Base-by-base conservation (phyloP, 1,140 invertebrate genomes). In the Drosophila aff. region DNA sequence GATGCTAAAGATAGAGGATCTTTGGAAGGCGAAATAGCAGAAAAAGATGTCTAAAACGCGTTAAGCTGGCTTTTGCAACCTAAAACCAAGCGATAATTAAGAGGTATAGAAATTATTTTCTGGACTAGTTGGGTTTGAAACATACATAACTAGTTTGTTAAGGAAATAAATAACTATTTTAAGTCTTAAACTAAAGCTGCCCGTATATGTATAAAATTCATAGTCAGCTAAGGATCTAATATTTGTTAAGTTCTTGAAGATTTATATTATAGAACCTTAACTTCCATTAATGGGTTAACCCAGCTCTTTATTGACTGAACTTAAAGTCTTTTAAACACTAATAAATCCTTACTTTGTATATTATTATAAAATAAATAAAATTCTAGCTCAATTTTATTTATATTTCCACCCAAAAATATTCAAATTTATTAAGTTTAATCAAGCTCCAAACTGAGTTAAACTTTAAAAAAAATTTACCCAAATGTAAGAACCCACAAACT, bases 41-140 rank as follows among this genome's bases (percentile, higher is more conserved):
- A 55, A 66, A 13, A 76, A 23, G 23, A 38, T 38, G 21, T 73
- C 43, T 41, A n/a, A 28, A 53, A n/a, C 28, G 41, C 58, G 11
- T 57, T 63, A 71, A 21, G 58, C 16, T 33, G 50, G 43, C 44
- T 33, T 61, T 76, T 53, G 31, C 23, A 62, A 44, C 18, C 36
- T 57, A 44, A 60, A 72, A 43, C 47, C 43, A 40, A 18, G 16
- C 26, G 43, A 58, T 69, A 71, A 61, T 58, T n/a, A 60, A 55
- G 21, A 26, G 9, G 11, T n/a, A 23, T 1, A 4, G 3, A 40
- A 50, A 41, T 26, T 9, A 55, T 41, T 44, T 53, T 9, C 9
- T 3, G 3, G 5, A 33, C 4, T 28, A 18, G 3, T 7, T 53
- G 4, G 28, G 7, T 2, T 13, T 15, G 0, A 52, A 18, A 13